Evolutionary conservation across 2,797 vertebrate genomes (phyloP).

Genomic region (Sebastes oblongus): DNA sequence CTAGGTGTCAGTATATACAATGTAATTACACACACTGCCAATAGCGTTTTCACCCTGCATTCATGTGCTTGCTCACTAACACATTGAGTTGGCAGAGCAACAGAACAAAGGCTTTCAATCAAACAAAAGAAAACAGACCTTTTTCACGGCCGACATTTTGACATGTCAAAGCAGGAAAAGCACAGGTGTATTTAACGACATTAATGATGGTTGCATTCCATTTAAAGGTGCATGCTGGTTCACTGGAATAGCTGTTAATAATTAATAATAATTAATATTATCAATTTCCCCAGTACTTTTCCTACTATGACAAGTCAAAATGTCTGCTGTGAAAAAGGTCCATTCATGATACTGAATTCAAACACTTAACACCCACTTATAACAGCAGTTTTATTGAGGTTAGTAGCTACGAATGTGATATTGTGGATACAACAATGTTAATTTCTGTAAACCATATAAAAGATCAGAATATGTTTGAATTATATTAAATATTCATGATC

Average conservation of each 20-base stretch:
- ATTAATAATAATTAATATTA: neutral
- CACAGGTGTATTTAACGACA: neutral
- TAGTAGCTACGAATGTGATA: neutral
- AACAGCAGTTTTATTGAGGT: neutral
- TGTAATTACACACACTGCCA: neutral
- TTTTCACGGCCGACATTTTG: neutral
- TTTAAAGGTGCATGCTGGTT: neutral
- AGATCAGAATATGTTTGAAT: neutral
- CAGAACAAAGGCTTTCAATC: conserved; percentile 49
- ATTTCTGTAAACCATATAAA: neutral
- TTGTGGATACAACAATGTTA: neutral
- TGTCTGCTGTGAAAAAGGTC: neutral
- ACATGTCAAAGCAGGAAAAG: neutral
- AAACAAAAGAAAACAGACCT: conserved; percentile 29
- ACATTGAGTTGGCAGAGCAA: conserved; percentile 2
- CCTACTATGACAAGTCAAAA: neutral
- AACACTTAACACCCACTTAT: neutral
- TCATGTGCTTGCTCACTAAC: neutral
- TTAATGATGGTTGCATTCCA: neutral
- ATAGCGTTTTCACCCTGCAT: neutral
- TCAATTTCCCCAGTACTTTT: neutral
- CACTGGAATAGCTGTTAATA: too few relatives aligned
- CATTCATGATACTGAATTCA: conserved; percentile 6
- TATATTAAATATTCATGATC: neutral
- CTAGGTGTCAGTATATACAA: conserved; percentile 56